phyloP scores from a whole-genome alignment of 2,113 vertebrate genomes.

The Andinoacara biseriatus region DNA sequence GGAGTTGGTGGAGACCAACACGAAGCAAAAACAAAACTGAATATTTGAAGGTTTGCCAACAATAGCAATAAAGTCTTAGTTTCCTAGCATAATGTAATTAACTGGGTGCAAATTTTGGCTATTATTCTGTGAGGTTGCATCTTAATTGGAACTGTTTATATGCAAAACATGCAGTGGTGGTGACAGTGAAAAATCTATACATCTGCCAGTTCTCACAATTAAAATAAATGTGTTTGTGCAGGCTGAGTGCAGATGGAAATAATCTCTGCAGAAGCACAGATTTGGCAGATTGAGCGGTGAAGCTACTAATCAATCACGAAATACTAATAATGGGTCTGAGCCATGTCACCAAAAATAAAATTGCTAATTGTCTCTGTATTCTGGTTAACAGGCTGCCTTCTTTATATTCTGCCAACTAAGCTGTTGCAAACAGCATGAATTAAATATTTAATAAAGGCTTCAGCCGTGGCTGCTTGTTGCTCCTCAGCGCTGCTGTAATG shows the following conservation, averaged over 20 bases:
- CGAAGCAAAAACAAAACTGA: background rate
- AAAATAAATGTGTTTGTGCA: conserved; percentile 10
- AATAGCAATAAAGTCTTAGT: background rate
- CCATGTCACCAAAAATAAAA: conserved; percentile 36
- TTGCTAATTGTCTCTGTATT: conserved; percentile 43
- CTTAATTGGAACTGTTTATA: background rate
- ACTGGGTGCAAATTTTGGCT: background rate
- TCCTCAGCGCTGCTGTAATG: conserved; percentile 27
- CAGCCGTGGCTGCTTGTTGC: conserved; percentile 31
- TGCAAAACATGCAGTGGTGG: background rate
- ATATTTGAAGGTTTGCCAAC: background rate
- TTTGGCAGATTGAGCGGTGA: background rate
- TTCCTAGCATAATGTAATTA: background rate
- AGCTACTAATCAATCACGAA: conserved; percentile 5
- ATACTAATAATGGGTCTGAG: conserved; percentile 13
- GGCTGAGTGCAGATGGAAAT: conserved; percentile 4
- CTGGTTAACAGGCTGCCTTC: conserved; percentile 44
- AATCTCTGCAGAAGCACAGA: background rate
- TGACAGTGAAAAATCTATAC: conserved; percentile 17
- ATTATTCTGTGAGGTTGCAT: background rate
- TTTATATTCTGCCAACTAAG: conserved; percentile 50
- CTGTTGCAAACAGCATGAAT: conserved; percentile 31
- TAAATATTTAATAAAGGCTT: conserved; percentile 62
- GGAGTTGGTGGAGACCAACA: conserved; percentile 7
- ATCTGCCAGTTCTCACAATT: conserved; percentile 11